Conservation (phyloP, 2,888 invertebrate species). For the Copidosoma aretas region DNA sequence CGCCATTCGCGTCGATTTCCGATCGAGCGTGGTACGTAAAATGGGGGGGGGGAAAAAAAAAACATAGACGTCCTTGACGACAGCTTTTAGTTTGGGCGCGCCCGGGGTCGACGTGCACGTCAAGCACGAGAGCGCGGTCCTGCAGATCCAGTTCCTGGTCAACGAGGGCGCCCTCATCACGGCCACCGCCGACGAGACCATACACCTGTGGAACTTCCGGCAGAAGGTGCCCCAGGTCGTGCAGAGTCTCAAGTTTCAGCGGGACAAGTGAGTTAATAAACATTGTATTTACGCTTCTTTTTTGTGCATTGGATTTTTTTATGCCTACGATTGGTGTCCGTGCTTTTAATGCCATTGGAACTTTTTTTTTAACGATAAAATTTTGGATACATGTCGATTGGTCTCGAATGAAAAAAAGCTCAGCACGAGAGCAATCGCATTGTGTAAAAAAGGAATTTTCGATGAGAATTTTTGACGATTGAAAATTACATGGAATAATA, state of each 20-base stretch:
- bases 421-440: no score
- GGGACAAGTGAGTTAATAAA: constrained; percentile 90
- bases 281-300: not conserved
- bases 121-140: constrained; percentile 84
- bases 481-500: no score
- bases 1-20: no score
- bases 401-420: no score
- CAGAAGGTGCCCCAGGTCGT: constrained; percentile 94
- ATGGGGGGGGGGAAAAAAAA: not conserved
- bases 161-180: constrained; percentile 98
- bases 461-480: no score
- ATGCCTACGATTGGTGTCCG: no score
- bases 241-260: constrained; percentile 96
- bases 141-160: constrained; percentile 91
- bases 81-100: constrained; percentile 95
- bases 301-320: no score
- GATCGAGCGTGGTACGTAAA: not conserved
- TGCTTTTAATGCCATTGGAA: no score
- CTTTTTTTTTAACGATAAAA: no score
- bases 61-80: constrained; percentile 24
- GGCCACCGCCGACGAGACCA: constrained; percentile 92
- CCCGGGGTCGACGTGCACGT: constrained; percentile 97
- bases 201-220: constrained; percentile 97
- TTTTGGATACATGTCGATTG: no score
- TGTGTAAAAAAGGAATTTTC: no score